phyloP scores from a whole-genome alignment of 2,797 vertebrate species.

The Artibeus lituratus region DNA sequence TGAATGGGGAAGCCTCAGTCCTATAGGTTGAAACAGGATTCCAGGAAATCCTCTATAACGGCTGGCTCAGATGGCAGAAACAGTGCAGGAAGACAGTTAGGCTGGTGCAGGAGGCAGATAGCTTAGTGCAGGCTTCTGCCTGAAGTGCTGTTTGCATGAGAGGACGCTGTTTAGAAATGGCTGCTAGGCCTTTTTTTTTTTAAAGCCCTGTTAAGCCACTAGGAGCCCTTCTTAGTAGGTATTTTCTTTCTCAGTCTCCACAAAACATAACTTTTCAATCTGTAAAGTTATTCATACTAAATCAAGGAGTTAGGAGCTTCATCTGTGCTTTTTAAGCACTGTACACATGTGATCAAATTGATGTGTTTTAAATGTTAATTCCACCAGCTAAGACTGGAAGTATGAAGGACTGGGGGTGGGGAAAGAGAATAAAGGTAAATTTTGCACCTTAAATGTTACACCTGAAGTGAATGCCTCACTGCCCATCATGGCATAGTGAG shows the following conservation, averaged over 20 bases:
- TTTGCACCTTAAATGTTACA: not conserved
- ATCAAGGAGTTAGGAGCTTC: not conserved
- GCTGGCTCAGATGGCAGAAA: not conserved
- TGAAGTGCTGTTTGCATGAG: not conserved
- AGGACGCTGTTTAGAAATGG: not conserved
- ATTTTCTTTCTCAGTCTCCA: not conserved
- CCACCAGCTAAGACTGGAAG: not conserved
- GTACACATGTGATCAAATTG: not conserved
- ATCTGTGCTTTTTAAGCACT: conserved; percentile 22
- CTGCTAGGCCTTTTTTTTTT: not conserved
- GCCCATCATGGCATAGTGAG: no score
- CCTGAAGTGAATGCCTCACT: not conserved
- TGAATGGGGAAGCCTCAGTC: not conserved
- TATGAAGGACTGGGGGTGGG: not conserved
- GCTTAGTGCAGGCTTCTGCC: not conserved
- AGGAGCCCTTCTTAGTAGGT: not conserved
- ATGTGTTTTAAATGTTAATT: not conserved
- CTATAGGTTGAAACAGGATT: not conserved
- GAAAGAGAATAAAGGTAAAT: not conserved
- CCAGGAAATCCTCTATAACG: not conserved
- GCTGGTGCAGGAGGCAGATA: not conserved
- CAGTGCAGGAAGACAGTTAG: not conserved
- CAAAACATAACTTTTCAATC: not conserved
- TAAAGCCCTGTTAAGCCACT: not conserved
- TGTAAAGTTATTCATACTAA: not conserved